Evolutionary conservation across 2,888 invertebrate genomes (phyloP), one percentile per base, ranked within the genome.

Genomic region (Reticulitermes lucifugus): DNA sequence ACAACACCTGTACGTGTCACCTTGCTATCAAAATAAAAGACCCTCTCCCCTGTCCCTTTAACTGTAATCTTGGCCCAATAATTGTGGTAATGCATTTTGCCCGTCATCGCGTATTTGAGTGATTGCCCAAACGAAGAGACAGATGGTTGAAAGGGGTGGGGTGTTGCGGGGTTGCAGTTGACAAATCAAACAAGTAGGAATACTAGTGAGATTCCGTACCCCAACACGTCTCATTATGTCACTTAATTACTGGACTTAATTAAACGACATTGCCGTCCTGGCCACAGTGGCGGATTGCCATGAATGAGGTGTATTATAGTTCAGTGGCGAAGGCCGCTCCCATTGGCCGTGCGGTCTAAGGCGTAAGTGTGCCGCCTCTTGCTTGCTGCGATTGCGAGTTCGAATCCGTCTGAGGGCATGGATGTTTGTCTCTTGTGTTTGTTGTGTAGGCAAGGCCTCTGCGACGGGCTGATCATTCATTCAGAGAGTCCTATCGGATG

Each of bases 181-280:
- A 6, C 65, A 65, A 25, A 65, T 65, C 65, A 65, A 12, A 65
- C 65, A 65, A n/a, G 65, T n/a, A n/a, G 65, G 10, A 65, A 18
- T n/a, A n/a, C 21, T 12, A 25, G 65, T 12, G 65, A 65, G 7
- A 25, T 25, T 65, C 65, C 65, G 25, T 14, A 25, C 65, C 9
- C 65, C 65, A 25, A 65, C 14, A 65, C 65, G 65, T 65, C 65
- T 65, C 65, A 65, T 65, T 65, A 65, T 65, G n/a, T 65, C 65
- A 65, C n/a, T 65, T 65, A 65, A 65, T 65, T 65, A 65, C 65
- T 0, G 12, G n/a, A n/a, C 65, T 65, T 65, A 65, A 25, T 65
- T 65, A 65, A 65, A 65, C 25, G 12, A n/a, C 25, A 60, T 7
- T 6, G 10, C 65, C n/a, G n/a, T 25, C 4, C 25, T 55, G 55